Conservation (phyloP, 2,797 vertebrate species). For the Sciaenops ocellatus region DNA sequence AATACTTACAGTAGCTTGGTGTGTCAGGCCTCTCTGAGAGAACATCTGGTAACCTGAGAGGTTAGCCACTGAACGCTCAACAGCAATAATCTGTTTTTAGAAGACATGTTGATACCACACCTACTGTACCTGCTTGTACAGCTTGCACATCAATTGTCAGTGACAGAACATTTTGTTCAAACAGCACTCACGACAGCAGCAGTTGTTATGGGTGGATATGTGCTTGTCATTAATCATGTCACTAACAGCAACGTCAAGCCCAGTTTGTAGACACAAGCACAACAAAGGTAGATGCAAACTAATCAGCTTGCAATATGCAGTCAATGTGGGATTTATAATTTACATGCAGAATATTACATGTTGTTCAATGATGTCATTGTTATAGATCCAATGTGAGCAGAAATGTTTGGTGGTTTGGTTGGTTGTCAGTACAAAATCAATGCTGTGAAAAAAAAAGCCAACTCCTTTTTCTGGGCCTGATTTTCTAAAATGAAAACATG, state of each 20-base stretch:
- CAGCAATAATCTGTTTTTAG: neutral
- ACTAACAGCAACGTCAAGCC: neutral
- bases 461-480: neutral
- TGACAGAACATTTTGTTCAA: neutral
- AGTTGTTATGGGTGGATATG: neutral
- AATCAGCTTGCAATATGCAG: neutral
- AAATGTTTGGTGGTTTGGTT: no score
- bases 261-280: neutral
- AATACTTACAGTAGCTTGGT: no score
- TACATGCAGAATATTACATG: neutral
- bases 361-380: neutral
- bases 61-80: neutral
- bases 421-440: no score
- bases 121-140: neutral
- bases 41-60: conserved; percentile 5
- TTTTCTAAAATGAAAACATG: neutral
- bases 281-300: neutral
- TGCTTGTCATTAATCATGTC: no score
- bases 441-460: neutral
- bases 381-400: neutral
- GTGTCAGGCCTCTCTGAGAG: neutral
- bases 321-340: neutral
- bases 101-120: neutral
- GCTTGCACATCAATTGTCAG: neutral
- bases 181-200: neutral